Base-by-base conservation (phyloP, 2,888 invertebrate genomes). In the Sepioteuthis lessoniana region DNA sequence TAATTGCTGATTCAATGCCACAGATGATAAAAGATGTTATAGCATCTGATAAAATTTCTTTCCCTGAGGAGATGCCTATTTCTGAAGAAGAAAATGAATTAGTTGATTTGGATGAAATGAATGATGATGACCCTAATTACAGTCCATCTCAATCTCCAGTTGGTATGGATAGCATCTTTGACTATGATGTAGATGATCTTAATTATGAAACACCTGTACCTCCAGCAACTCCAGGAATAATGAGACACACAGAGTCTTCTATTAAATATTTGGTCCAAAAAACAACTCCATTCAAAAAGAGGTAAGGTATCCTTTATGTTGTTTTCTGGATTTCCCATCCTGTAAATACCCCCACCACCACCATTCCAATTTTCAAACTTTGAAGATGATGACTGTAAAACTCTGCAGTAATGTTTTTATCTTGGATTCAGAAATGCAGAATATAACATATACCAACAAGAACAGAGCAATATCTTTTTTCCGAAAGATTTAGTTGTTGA, bases 81-180 rank as follows among this genome's bases (percentile, higher is more conserved):
- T 35, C 35, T 16, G 76, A 60, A 31, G 60, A 60, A 10, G 60
- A 35, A 35, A 13, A n/a, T 76, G 76, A 76, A 76, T 76, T 76
- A 76, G 16, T 19, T 13, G 16, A 76, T 76, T n/a, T 35, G 0
- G 76, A 76, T 35, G 76, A 76, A n/a, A 35, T 76, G n/a, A 76
- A 16, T 76, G 76, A 76, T n/a, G n/a, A 76, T 76, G n/a, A 0
- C n/a, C n/a, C 76, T n/a, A 13, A n/a, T n/a, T 76, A 76, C 76
- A 76, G 76, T 76, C 76, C 76, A n/a, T 76, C 76, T 76, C 76
- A 76, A 76, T n/a, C n/a, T 76, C 76, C 76, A 76, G n/a, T 13
- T 35, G 13, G 16, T 4, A n/a, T n/a, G 76, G 76, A 76, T 76
- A 76, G 76, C n/a, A 76, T 76, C n/a, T 76, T 76, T 76, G 76